Percentiles rank a stretch among this genome's conserved stretches.
Conservation (phyloP, 2,113 vertebrate species). For the Microcebus murinus region DNA sequence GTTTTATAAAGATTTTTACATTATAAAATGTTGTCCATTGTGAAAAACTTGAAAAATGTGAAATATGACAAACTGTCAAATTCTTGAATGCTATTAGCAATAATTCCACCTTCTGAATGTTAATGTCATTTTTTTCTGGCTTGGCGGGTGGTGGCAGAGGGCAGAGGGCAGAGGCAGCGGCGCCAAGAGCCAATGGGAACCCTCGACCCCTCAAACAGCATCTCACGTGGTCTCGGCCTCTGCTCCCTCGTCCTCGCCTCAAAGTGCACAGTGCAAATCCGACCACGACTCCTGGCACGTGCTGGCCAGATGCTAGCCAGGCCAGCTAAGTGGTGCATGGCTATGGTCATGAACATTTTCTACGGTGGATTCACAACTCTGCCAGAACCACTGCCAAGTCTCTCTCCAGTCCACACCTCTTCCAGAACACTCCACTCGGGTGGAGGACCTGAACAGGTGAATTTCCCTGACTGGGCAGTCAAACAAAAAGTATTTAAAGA, state of each 20-base stretch:
- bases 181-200: constrained; percentile 15
- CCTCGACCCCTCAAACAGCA: background rate
- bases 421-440: background rate
- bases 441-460: background rate
- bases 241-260: background rate
- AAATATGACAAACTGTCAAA: background rate
- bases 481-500: background rate
- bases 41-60: background rate
- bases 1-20: background rate
- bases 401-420: background rate
- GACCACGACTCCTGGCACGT: background rate
- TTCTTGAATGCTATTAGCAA: background rate
- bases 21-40: background rate
- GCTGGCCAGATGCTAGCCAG: background rate
- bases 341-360: background rate
- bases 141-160: background rate
- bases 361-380: background rate
- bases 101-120: background rate
- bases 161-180: background rate
- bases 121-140: background rate
- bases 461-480: background rate
- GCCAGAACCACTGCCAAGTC: background rate
- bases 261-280: background rate
- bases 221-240: background rate
- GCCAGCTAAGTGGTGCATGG: no score